Evolutionary conservation across 2,797 vertebrate species (phyloP), one percentile per base, ranked within the genome.

Genomic region (Buphagus erythrorhynchus): DNA sequence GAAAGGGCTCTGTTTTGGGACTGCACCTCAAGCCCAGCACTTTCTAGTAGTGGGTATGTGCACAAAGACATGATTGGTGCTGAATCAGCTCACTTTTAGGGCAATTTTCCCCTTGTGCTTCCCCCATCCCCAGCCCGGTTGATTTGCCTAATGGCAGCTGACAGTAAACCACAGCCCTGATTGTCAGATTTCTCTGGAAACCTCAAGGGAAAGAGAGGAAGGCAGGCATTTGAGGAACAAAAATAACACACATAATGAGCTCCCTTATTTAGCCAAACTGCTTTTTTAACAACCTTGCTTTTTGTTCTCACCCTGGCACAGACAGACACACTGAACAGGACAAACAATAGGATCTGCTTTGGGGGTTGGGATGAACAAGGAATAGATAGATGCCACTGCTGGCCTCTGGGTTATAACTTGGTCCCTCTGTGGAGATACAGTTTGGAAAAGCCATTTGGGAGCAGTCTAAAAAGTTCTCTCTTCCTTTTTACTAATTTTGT

Each of bases 91-190:
- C 71, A 43, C 86, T 84, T 95, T 95, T 89, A 96, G 96, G 91
- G 80, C 90, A 74, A 8, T 69, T 92, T 74, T 16, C 85, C 65
- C 52, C 76, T 46, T 40, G 63, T 69, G 66, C 48, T 90, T 75
- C 61, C 84, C 88, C 71, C 36, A 38, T 77, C 54, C 43, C 81
- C 80, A 97, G 88, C 91, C 84, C 0, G 28, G 83, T 12, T 97
- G 96, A 97, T 98, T 98, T 97, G 95, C 97, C 95, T 98, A 97
- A 98, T 97, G 97, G 97, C 96, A 97, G 93, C 97, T 97, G 97
- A 98, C 97, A 97, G 96, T 62, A 93, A 97, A 97, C 85, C 97
- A 97, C 96, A 97, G 93, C 91, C 88, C 91, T 96, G 97, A 97
- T 97, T 98, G 97, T 97, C 97, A 97, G 96, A 92, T 96, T 97